These are phyloP conservation scores for Lucilia cuprina DNA, from an alignment of 1,140 invertebrate species.

Conservation along the genomic window DNA sequence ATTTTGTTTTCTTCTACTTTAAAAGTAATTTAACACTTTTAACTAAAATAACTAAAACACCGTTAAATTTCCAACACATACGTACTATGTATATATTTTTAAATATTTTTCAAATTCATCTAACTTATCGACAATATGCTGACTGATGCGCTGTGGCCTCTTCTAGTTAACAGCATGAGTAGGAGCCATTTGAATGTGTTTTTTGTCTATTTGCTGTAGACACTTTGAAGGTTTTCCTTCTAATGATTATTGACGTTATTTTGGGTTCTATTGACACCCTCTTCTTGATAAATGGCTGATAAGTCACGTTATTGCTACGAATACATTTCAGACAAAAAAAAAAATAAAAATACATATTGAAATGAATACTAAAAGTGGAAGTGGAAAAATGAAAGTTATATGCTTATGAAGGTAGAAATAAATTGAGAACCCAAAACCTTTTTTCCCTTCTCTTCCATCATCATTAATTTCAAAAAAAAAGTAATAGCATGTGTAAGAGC, in stretches of 20 bases:
- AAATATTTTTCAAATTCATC: neutral
- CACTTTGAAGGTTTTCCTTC: neutral
- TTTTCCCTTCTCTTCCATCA: neutral
- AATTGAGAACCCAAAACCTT: neutral
- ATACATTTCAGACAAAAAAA: neutral
- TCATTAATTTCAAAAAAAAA: neutral
- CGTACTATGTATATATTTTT: too few relatives aligned
- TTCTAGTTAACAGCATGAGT: neutral
- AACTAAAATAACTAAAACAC: neutral
- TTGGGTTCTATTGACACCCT: neutral
- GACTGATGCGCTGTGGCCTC: too few relatives aligned
- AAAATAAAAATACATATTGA: neutral
- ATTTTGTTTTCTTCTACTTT: too few relatives aligned
- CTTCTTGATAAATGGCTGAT: neutral
- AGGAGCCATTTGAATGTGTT: neutral
- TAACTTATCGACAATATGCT: too few relatives aligned
- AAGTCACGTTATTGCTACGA: neutral
- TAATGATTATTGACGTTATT: constrained; percentile 12
- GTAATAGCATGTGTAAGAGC: neutral
- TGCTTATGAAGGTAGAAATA: neutral
- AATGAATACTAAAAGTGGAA: neutral
- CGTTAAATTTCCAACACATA: neutral
- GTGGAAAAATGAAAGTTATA: neutral
- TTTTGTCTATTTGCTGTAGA: neutral
- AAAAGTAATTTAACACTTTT: constrained; percentile 4